Percentiles rank a stretch among this genome's conserved stretches.
Conservation (phyloP, 2,113 vertebrate species). For the Bombycilla garrulus region DNA sequence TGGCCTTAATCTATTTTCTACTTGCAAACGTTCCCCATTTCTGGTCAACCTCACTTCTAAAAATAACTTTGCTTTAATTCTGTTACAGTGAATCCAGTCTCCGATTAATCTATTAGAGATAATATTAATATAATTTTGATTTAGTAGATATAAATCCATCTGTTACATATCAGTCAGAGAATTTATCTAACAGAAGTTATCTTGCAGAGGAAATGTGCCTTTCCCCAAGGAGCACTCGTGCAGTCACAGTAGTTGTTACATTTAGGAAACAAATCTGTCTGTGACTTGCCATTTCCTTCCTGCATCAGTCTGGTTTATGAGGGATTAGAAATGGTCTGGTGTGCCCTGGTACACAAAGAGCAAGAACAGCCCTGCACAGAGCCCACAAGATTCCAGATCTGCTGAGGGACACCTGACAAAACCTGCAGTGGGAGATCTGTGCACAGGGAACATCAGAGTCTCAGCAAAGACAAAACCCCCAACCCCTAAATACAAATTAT, state of each 20-base stretch:
- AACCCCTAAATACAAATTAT: background rate
- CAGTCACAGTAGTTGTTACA: background rate
- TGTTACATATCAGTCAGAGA: background rate
- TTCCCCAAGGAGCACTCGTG: background rate
- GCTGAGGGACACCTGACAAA: background rate
- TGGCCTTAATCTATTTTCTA: background rate
- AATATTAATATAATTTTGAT: slow-evolving; percentile 8
- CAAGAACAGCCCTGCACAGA: background rate
- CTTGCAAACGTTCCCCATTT: background rate
- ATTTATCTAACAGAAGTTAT: background rate
- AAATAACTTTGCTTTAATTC: background rate
- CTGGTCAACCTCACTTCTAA: background rate
- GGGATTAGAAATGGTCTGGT: background rate
- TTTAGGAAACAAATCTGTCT: background rate
- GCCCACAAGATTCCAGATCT: fast-evolving
- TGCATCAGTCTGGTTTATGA: background rate
- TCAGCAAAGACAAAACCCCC: background rate
- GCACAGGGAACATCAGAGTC: background rate
- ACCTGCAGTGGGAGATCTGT: background rate
- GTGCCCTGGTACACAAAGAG: fast-evolving
- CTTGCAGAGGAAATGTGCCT: background rate
- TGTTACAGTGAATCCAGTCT: background rate
- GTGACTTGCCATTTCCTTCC: background rate
- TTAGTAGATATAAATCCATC: slow-evolving; percentile 3
- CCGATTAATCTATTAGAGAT: background rate